These are phyloP conservation scores for Epiblema foenella DNA, from an alignment of 2,888 invertebrate genomes.

Conservation along the genomic window DNA sequence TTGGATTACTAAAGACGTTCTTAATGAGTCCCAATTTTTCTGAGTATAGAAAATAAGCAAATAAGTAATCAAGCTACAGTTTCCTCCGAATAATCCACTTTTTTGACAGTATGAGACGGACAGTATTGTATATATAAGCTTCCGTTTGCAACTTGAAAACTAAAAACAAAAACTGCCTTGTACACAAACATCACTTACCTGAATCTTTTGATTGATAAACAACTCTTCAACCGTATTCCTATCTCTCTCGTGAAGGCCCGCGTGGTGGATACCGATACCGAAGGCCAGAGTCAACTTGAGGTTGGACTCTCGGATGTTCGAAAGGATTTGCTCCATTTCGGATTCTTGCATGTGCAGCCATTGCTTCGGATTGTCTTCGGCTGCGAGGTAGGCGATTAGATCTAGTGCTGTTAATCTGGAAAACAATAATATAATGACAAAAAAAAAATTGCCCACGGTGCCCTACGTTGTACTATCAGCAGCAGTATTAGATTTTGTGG, in stretches of 20 bases:
- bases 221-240: slow-evolving; percentile 96
- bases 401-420: slow-evolving; percentile 96
- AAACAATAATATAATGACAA: neutral
- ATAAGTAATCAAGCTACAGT: too few relatives aligned
- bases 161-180: neutral
- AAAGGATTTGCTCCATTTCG: slow-evolving; percentile 92
- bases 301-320: slow-evolving; percentile 92
- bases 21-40: too few relatives aligned
- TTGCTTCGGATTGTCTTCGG: slow-evolving; percentile 96
- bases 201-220: slow-evolving; percentile 97
- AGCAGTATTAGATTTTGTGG: too few relatives aligned
- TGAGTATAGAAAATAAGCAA: too few relatives aligned
- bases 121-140: too few relatives aligned
- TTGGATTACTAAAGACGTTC: too few relatives aligned
- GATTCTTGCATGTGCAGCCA: slow-evolving; percentile 95
- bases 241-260: slow-evolving; percentile 97
- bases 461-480: too few relatives aligned
- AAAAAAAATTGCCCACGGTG: too few relatives aligned
- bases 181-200: slow-evolving; percentile 78
- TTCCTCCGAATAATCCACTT: too few relatives aligned
- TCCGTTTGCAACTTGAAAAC: too few relatives aligned
- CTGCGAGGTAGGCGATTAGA: slow-evolving; percentile 95
- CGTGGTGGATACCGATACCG: slow-evolving; percentile 99
- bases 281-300: slow-evolving; percentile 97
- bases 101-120: too few relatives aligned